Conservation (phyloP, 1,140 invertebrate genomes). For the Megathymus violae region DNA sequence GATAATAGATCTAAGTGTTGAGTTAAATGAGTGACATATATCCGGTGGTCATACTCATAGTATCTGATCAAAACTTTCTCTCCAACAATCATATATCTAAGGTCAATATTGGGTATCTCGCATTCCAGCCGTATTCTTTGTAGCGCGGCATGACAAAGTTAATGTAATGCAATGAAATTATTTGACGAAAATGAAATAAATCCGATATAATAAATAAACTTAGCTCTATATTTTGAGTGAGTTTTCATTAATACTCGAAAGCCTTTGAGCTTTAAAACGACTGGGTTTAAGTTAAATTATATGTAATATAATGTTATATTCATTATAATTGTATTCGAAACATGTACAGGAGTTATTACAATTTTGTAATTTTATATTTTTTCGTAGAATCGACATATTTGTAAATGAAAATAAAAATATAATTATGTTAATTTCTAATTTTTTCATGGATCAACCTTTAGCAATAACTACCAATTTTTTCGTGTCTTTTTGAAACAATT, state of each 20-base stretch:
- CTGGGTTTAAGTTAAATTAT: slow-evolving; percentile 18
- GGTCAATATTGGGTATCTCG: too few relatives aligned
- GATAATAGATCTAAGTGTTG: too few relatives aligned
- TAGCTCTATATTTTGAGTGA: too few relatives aligned
- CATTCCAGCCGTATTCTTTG: neutral
- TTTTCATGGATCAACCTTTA: too few relatives aligned
- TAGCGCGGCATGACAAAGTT: neutral
- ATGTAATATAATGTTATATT: slow-evolving; percentile 23
- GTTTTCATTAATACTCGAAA: neutral
- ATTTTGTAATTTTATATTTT: slow-evolving; percentile 52
- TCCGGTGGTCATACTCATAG: too few relatives aligned
- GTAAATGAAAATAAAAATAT: slow-evolving; percentile 26
- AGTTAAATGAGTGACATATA: too few relatives aligned
- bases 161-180: slow-evolving; percentile 9
- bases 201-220: too few relatives aligned
- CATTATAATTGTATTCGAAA: slow-evolving; percentile 1
- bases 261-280: neutral
- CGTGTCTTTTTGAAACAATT: too few relatives aligned
- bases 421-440: neutral
- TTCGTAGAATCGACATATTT: slow-evolving; percentile 37
- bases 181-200: too few relatives aligned
- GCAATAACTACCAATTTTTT: too few relatives aligned
- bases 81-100: too few relatives aligned
- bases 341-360: neutral
- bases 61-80: too few relatives aligned